Conservation (phyloP, 2,888 invertebrate genomes). For the Drosophila colorata region DNA sequence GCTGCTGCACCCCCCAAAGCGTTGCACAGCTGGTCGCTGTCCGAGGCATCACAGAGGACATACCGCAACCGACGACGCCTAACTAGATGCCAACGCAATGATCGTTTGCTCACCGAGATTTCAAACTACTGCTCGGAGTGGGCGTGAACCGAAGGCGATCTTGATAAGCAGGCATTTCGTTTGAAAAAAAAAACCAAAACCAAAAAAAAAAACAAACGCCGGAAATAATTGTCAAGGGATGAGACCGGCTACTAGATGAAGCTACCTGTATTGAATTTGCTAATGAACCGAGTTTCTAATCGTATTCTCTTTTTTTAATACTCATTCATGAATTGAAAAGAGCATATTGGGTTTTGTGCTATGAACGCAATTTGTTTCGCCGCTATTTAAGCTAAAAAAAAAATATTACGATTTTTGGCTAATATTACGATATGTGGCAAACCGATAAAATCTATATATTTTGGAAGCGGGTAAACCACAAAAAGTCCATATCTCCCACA, state of each 20-base stretch:
- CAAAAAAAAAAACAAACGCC: constrained; percentile 47
- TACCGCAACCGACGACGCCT: constrained; percentile 62
- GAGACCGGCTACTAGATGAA: constrained; percentile 1
- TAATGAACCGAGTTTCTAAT: constrained; percentile 55
- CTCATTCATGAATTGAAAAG: not conserved
- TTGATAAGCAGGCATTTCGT: constrained; percentile 63
- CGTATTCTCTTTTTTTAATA: constrained; percentile 4
- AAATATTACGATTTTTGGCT: too few species aligned
- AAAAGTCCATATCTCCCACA: too few species aligned
- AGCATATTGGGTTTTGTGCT: too few species aligned
- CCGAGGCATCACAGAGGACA: constrained; percentile 59
- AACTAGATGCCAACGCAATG: constrained; percentile 78
- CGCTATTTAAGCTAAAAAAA: too few species aligned
- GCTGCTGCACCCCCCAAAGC: constrained; percentile 63
- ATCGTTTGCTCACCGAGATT: constrained; percentile 58
- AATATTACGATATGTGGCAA: too few species aligned
- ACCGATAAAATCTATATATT: too few species aligned
- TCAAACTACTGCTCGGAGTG: constrained; percentile 27
- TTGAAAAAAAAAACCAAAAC: constrained; percentile 26
- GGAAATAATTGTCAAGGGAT: constrained; percentile 77
- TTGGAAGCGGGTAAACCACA: too few species aligned
- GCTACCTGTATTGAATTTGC: constrained; percentile 71
- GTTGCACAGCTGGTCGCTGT: constrained; percentile 67
- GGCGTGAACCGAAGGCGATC: constrained; percentile 67
- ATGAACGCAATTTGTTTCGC: too few species aligned